Conservation (phyloP, 1,140 invertebrate species). For the Penaeus vannamei region DNA sequence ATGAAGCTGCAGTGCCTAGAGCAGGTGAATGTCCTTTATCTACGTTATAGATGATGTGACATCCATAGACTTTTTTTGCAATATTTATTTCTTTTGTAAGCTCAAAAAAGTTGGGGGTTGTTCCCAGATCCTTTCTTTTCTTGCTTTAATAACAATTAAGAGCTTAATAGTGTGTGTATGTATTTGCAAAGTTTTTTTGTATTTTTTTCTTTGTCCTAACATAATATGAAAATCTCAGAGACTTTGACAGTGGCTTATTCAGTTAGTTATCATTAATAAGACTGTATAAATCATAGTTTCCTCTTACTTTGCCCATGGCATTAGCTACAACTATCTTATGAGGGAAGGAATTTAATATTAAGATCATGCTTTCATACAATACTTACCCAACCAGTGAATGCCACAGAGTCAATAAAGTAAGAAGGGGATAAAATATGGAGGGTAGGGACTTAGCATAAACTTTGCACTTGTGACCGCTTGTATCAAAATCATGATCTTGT, state of each 20-base stretch:
- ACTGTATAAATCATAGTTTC: conserved; percentile 8
- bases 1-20: conserved; percentile 43
- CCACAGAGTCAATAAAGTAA: conserved; percentile 25
- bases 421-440: too few relatives aligned
- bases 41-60: too few relatives aligned
- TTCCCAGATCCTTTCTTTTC: too few relatives aligned
- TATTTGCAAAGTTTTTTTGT: background rate
- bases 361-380: conserved; percentile 50
- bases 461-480: conserved; percentile 52
- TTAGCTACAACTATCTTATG: conserved; percentile 31
- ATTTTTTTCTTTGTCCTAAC: conserved; percentile 4
- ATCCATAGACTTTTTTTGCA: too few relatives aligned
- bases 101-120: too few relatives aligned
- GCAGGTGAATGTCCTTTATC: background rate
- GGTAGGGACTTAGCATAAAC: conserved; percentile 30
- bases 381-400: conserved; percentile 39
- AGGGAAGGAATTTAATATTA: conserved; percentile 21
- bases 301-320: conserved; percentile 29
- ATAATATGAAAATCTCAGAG: conserved; percentile 23
- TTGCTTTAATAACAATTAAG: too few relatives aligned
- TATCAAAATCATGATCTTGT: conserved; percentile 55
- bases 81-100: too few relatives aligned
- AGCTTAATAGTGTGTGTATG: conserved; percentile 13
- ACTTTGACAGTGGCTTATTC: background rate
- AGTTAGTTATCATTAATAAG: conserved; percentile 21